phyloP scores from a whole-genome alignment of 2,888 invertebrate species.

The Andrena flavipes region DNA sequence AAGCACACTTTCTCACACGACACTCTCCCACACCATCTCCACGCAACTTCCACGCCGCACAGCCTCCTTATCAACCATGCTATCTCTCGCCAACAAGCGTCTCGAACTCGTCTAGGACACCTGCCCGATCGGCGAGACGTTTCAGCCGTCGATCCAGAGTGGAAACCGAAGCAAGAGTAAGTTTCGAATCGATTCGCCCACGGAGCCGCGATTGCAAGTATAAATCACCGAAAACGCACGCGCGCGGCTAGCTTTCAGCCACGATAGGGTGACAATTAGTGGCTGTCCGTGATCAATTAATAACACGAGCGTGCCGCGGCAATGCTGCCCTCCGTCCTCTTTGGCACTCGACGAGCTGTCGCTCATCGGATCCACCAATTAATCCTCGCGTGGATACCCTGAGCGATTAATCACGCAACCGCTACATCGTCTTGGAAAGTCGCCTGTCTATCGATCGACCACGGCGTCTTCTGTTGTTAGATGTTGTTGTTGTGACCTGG shows the following conservation, averaged over 20 bases:
- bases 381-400: slow-evolving; percentile 57
- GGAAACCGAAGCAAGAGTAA: slow-evolving; percentile 2
- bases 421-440: slow-evolving; percentile 36
- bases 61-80: slow-evolving; percentile 6
- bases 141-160: slow-evolving; percentile 45
- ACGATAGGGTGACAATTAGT: slow-evolving; percentile 68
- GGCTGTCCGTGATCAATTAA: slow-evolving; percentile 72
- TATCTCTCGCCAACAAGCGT: slow-evolving; percentile 3
- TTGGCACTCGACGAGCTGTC: slow-evolving; percentile 70
- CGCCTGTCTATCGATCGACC: slow-evolving; percentile 49
- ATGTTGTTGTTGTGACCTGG: slow-evolving; percentile 14
- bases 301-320: slow-evolving; percentile 50
- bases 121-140: slow-evolving; percentile 16
- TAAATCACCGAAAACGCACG: slow-evolving; percentile 63
- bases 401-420: slow-evolving; percentile 65
- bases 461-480: neutral
- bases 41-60: too few species aligned
- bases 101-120: neutral
- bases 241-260: slow-evolving; percentile 58
- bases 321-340: slow-evolving; percentile 45
- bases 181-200: slow-evolving; percentile 14
- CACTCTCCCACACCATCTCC: too few species aligned
- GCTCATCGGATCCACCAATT: slow-evolving; percentile 69
- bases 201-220: slow-evolving; percentile 46
- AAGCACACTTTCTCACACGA: too few species aligned